Base-by-base conservation (phyloP, 2,113 vertebrate species). In the Malurus alboscapulatus region DNA sequence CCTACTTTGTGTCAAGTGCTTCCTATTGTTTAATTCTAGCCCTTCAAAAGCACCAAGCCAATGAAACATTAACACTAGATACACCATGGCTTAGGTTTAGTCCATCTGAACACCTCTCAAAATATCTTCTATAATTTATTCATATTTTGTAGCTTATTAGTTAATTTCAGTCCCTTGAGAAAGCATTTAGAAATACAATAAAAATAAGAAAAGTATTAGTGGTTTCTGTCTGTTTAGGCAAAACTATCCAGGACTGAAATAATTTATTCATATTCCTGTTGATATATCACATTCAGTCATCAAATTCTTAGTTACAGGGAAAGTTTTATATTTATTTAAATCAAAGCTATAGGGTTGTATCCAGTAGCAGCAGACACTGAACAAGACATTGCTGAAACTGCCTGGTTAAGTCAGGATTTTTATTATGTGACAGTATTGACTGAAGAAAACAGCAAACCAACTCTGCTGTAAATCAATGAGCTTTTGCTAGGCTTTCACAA, bases 361-460 rank as follows among this genome's bases (percentile, higher is more conserved):
- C 63, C 69, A 86, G 44, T 15, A 82, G 66, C 48, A 75, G 54
- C 67, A 93, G 54, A 76, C 55, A 61, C 57, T 58, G 89, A 84
- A 71, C 58, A 89, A 54, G 58, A 84, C 69, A 69, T 36, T 42
- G 61, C 77, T 91, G 62, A 79, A 78, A 45, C 62, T 79, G 87
- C 55, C 62, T 87, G 84, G 48, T 63, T 92, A 88, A 91, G 87
- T 82, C 87, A 82, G 92, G 91, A 77, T 69, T 93, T 93, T 96
- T 75, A 93, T 96, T 94, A 85, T 92, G 92, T 91, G 94, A 61
- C 88, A 82, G 71, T 96, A 96, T 92, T 91, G 95, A 96, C 95
- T 79, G 77, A 87, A 87, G 87, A 94, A 96, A 96, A 89, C 95
- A 95, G 84, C 66, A 94, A 92, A 89, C 81, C 87, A 92, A 2